Conservation (phyloP, 2,888 invertebrate genomes). For the Celastrina argiolus region DNA sequence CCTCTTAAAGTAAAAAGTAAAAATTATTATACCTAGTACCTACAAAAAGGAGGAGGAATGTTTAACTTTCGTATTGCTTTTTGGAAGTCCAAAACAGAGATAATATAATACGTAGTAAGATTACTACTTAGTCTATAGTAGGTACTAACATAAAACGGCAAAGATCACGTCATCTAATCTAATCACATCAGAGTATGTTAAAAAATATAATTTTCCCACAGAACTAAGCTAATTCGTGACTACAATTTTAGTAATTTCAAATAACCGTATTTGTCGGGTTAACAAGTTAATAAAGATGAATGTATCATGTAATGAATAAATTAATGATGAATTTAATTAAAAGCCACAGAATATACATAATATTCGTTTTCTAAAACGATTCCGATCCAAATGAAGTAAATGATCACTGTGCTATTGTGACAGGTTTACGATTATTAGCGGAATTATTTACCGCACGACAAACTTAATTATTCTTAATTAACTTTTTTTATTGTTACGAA, state of each 20-base stretch:
- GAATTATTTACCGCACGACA: neutral
- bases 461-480: constrained; percentile 12
- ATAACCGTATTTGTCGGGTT: neutral
- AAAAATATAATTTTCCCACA: neutral
- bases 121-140: no score
- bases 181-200: no score
- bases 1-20: no score
- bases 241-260: neutral
- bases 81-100: no score
- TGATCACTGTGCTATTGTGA: neutral
- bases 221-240: neutral
- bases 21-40: no score
- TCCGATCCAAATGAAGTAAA: neutral
- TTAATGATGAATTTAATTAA: neutral
- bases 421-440: neutral
- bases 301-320: neutral
- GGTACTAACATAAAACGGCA: no score
- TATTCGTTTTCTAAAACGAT: neutral
- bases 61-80: no score
- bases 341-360: neutral
- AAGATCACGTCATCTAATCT: no score
- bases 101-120: no score
- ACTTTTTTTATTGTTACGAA: constrained; percentile 11
- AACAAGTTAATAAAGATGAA: neutral
- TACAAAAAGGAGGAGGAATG: no score